Base-by-base conservation (phyloP, 2,113 vertebrate genomes). In the Saguinus imperator region DNA sequence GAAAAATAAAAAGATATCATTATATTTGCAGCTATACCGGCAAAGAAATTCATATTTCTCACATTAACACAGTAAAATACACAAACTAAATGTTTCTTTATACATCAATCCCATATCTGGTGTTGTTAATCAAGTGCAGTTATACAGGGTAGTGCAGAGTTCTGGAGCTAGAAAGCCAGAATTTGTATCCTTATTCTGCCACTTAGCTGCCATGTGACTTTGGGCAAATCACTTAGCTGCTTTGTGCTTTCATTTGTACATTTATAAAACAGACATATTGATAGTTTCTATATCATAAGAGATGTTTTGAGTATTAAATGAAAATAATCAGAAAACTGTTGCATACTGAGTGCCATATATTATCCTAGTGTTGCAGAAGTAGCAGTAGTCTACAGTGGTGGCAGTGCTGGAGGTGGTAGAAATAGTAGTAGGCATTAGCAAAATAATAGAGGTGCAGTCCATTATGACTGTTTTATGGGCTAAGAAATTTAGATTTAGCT, bases 381-480 rank as follows among this genome's bases (percentile, higher is more conserved):
- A 9, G 40, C 14, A 70, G 35, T 48, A 9, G 40, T 18, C 0
- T 2, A 0, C 0, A 3, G 57, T 20, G 8, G 13, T 35, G 6
- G 23, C 0, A 0, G 11, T 27, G 2, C 25, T 40, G 55, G 35
- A 16, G 27, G 8, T 55, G 18, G 29, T 1, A 73, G 5, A 37
- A 75, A 57, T 2, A 52, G 37, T 12, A 45, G 32, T 4, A 45
- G 32, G 25, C 7, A 4, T 21, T 13, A 40, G 45, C 18, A 29
- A 87, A 80, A 48, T 23, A 37, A 77, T 0, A 13, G 58, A 58
- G 18, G 4, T 10, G 3, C 10, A 76, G 40, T 50, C 57, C 75
- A 23, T 61, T 48, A 1, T 48, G 29, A 72, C 27, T 76, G 40
- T 82, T 92, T 64, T 25, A 70, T 50, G 58, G 50, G 20, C 27